Evolutionary conservation across 2,888 invertebrate species (phyloP).

Genomic region (Lysandra bellargus): DNA sequence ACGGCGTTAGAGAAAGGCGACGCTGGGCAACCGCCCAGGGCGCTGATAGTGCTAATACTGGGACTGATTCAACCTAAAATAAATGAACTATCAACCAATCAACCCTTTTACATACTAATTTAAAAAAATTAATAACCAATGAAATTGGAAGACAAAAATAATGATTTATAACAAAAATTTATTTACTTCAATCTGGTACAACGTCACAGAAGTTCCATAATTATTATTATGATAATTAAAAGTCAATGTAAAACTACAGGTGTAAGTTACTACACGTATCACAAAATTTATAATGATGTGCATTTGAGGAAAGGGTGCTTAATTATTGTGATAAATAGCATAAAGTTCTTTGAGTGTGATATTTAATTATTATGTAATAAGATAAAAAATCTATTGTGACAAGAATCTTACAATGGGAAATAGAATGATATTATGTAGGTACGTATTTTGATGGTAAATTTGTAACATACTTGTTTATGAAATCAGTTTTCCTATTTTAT

Average conservation of each 20-base stretch:
- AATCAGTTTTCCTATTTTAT: too few relatives aligned
- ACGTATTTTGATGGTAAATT: too few relatives aligned
- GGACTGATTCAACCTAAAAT: not conserved
- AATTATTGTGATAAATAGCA: not conserved
- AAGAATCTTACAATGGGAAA: not conserved
- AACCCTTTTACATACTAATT: too few relatives aligned
- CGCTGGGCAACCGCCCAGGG: too few relatives aligned
- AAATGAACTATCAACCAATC: not conserved
- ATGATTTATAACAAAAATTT: not conserved
- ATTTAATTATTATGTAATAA: not conserved
- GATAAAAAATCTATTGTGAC: not conserved
- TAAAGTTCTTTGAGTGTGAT: not conserved
- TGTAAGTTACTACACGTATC: not conserved
- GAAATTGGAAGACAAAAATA: conserved; percentile 9
- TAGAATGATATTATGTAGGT: not conserved
- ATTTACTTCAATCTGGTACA: not conserved
- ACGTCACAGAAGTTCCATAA: not conserved
- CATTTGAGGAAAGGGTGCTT: not conserved
- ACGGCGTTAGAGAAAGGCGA: too few relatives aligned
- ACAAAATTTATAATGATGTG: not conserved
- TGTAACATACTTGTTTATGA: too few relatives aligned
- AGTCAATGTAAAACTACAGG: not conserved
- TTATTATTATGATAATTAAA: not conserved
- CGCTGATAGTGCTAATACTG: too few relatives aligned
- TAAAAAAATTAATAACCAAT: not conserved